A percentile compares a stretch with the other conserved stretches of the same genome.
These are phyloP conservation scores for Acromyrmex charruanus DNA, from an alignment of 1,140 invertebrate genomes.

Conservation along the genomic window DNA sequence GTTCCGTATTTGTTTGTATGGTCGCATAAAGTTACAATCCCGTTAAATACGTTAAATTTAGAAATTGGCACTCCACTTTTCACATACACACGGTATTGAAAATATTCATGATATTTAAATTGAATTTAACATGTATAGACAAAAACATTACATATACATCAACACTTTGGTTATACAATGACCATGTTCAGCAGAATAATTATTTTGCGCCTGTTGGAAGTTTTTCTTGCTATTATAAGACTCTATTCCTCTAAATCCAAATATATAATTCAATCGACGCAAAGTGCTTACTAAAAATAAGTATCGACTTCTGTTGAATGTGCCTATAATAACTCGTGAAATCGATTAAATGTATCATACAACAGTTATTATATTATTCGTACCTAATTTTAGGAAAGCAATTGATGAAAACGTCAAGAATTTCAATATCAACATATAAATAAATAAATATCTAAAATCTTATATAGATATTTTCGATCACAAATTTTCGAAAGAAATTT, in stretches of 20 bases:
- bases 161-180: too few relatives aligned
- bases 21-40: conserved; percentile 15
- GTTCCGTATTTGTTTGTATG: conserved; percentile 17
- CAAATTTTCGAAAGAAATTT: not conserved
- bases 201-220: too few relatives aligned
- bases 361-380: not conserved
- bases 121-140: not conserved
- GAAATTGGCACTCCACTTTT: conserved; percentile 2
- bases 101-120: not conserved
- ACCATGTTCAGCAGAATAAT: too few relatives aligned
- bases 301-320: too few relatives aligned
- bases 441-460: not conserved
- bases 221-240: too few relatives aligned
- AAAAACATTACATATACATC: not conserved
- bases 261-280: too few relatives aligned
- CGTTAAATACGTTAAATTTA: conserved; percentile 54
- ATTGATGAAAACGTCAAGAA: not conserved
- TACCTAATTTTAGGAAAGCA: not conserved
- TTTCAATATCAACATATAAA: not conserved
- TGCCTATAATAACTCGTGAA: not conserved
- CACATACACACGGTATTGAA: not conserved
- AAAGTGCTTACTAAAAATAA: too few relatives aligned
- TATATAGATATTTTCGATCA: not conserved
- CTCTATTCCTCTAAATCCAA: too few relatives aligned
- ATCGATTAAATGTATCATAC: not conserved